phyloP scores from a whole-genome alignment of 2,113 vertebrate genomes.

The Oreotrochilus melanogaster region DNA sequence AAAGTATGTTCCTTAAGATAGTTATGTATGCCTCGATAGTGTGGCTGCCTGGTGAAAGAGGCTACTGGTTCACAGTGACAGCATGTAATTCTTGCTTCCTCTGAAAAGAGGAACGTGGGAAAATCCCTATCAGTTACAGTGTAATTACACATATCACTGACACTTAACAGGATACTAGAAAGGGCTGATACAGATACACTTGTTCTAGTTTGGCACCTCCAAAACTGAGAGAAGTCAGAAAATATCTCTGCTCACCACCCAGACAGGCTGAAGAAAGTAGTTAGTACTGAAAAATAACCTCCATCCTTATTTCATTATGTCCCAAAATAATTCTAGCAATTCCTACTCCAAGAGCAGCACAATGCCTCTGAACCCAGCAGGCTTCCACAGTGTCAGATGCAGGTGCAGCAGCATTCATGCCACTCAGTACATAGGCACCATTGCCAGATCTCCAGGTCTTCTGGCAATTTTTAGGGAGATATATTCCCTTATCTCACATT shows the following conservation, averaged over 20 bases:
- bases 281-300: neutral
- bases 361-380: neutral
- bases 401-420: neutral
- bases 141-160: neutral
- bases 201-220: neutral
- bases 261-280: neutral
- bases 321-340: neutral
- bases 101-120: neutral
- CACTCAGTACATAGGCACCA: neutral
- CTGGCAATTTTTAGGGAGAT: neutral
- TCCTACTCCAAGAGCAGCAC: neutral
- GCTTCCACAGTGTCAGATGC: neutral
- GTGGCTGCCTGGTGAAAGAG: constrained; percentile 36
- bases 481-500: neutral
- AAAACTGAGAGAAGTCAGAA: neutral
- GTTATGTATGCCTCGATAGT: neutral
- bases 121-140: neutral
- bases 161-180: neutral
- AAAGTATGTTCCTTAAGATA: neutral
- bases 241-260: neutral
- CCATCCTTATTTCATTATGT: neutral
- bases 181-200: neutral
- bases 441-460: neutral
- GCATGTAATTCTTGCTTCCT: neutral
- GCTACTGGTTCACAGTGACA: neutral